Conservation (phyloP, 2,113 vertebrate genomes). For the Aegypius monachus region DNA sequence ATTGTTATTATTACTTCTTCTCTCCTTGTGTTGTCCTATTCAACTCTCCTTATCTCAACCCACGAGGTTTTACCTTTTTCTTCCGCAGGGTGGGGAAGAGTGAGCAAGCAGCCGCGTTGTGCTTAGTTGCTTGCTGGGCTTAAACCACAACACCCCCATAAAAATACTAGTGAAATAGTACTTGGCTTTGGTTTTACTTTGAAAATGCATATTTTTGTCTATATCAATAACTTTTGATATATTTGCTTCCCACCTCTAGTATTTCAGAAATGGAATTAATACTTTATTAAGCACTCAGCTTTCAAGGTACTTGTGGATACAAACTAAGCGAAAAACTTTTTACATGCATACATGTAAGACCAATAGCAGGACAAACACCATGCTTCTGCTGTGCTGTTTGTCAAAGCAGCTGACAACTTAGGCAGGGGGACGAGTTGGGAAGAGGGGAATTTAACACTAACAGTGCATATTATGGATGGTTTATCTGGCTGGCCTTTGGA, state of each 20-base stretch:
- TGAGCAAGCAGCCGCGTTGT: too few relatives aligned
- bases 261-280: neutral
- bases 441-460: neutral
- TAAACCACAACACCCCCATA: neutral
- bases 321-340: neutral
- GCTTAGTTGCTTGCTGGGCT: too few relatives aligned
- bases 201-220: neutral
- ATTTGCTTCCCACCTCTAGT: neutral
- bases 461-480: neutral
- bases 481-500: neutral
- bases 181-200: neutral
- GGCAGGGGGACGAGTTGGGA: neutral
- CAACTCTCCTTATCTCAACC: too few relatives aligned
- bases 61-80: too few relatives aligned
- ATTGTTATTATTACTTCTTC: too few relatives aligned
- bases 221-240: neutral
- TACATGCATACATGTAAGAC: fast-evolving
- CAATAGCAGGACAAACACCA: neutral
- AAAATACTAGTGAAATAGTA: neutral
- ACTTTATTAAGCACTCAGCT: neutral
- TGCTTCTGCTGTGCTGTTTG: neutral
- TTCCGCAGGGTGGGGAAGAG: too few relatives aligned
- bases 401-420: neutral
- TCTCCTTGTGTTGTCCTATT: too few relatives aligned
- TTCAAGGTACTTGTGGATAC: neutral